A percentile compares a stretch with the other conserved stretches of the same genome.
These are phyloP conservation scores for Pardalotus punctatus DNA, from an alignment of 2,113 vertebrate species.

Conservation along the genomic window DNA sequence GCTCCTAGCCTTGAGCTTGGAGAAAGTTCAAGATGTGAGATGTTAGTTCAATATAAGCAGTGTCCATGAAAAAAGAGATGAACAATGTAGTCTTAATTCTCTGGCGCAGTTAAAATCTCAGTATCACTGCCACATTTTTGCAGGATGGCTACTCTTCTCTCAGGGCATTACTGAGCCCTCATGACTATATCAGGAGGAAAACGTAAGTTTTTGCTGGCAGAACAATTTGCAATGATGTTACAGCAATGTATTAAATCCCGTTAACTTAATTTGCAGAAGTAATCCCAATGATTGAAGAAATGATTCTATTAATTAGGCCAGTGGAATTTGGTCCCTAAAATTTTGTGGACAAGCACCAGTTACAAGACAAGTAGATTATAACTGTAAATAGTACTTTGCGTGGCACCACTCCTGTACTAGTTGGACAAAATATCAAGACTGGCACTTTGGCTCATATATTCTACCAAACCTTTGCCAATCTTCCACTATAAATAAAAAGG, in stretches of 20 bases:
- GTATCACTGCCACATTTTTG: not conserved
- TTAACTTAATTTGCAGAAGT: not conserved
- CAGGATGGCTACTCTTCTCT: not conserved
- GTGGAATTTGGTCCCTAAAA: not conserved
- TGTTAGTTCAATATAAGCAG: not conserved
- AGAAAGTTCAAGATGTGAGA: not conserved
- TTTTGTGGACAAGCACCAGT: not conserved
- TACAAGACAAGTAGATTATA: not conserved
- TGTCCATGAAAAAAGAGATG: not conserved
- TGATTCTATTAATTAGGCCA: not conserved
- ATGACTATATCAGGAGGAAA: not conserved
- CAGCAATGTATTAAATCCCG: not conserved
- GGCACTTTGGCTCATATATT: not conserved
- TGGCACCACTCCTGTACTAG: not conserved
- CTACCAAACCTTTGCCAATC: not conserved
- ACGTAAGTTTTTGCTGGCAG: not conserved
- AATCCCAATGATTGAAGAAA: not conserved
- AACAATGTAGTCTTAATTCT: not conserved
- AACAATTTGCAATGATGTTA: not conserved
- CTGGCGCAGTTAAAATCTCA: not conserved
- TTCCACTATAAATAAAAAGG: conserved; percentile 62
- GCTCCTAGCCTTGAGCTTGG: not conserved
- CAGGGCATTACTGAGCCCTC: not conserved
- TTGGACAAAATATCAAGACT: not conserved
- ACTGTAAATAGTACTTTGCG: not conserved